These are phyloP conservation scores for Philopedon plagiatum DNA, from an alignment of 2,888 invertebrate species.

Conservation along the genomic window DNA sequence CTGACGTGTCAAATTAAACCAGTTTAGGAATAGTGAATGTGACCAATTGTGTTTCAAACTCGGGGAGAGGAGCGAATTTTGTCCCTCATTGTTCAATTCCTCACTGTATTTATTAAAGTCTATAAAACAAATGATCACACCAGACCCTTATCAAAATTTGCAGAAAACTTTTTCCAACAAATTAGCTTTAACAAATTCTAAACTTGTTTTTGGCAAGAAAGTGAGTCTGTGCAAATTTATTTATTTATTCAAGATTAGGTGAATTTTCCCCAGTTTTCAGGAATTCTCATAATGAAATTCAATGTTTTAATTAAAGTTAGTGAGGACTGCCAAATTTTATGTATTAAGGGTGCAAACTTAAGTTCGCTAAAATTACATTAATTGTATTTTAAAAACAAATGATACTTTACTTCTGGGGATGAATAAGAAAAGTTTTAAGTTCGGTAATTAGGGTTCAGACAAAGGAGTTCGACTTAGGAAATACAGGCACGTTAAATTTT, in stretches of 20 bases:
- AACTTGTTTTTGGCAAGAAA: constrained; percentile 31
- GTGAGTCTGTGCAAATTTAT: constrained; percentile 31
- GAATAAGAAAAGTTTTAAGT: constrained; percentile 11
- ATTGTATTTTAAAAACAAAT: constrained; percentile 28
- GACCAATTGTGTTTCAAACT: too few relatives aligned
- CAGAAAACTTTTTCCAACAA: constrained; percentile 32
- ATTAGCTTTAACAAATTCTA: constrained; percentile 31
- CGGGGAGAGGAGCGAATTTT: too few relatives aligned
- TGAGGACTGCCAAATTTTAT: constrained; percentile 30
- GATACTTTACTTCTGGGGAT: constrained; percentile 13
- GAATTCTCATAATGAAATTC: constrained; percentile 33
- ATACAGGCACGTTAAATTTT: neutral
- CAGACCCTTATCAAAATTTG: constrained; percentile 36
- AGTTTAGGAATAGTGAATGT: too few relatives aligned
- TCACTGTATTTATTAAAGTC: too few relatives aligned
- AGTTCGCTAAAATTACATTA: constrained; percentile 27
- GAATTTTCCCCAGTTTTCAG: constrained; percentile 23
- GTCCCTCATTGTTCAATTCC: too few relatives aligned
- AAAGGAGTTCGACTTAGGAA: neutral
- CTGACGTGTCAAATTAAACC: too few relatives aligned
- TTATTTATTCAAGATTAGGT: constrained; percentile 41
- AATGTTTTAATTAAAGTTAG: constrained; percentile 40
- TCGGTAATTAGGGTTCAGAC: neutral
- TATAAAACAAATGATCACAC: neutral
- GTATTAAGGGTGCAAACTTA: constrained; percentile 15